Conservation (phyloP, 2,797 vertebrate genomes). For the Lithobates sylvaticus region DNA sequence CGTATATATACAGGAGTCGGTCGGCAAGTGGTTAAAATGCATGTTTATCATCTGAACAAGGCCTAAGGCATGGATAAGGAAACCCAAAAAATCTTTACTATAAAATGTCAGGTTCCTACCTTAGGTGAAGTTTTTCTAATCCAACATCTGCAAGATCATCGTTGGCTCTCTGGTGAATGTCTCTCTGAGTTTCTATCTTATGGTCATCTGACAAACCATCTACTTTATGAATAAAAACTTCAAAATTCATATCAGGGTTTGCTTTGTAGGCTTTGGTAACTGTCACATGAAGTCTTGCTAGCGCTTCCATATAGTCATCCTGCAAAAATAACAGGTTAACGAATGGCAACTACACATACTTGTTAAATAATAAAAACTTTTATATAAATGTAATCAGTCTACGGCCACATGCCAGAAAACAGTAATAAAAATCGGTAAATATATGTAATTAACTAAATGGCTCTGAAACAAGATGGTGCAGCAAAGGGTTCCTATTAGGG, state of each 20-base stretch:
- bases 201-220: slow-evolving; percentile 98
- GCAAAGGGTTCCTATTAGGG: too few relatives aligned
- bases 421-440: too few relatives aligned
- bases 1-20: too few relatives aligned
- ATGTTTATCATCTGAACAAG: too few relatives aligned
- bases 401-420: too few relatives aligned
- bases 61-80: too few relatives aligned
- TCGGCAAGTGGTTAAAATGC: too few relatives aligned
- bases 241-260: slow-evolving; percentile 99
- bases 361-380: too few relatives aligned
- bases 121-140: slow-evolving; percentile 97
- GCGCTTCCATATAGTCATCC: slow-evolving; percentile 99
- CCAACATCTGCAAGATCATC: slow-evolving; percentile 97
- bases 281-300: slow-evolving; percentile 95
- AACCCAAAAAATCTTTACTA: not conserved
- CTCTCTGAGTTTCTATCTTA: slow-evolving; percentile 99
- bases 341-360: not conserved
- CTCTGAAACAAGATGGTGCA: too few relatives aligned
- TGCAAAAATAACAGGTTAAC: slow-evolving; percentile 68
- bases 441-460: too few relatives aligned
- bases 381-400: too few relatives aligned
- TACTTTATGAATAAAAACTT: slow-evolving; percentile 99
- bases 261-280: slow-evolving; percentile 97
- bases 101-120: slow-evolving; percentile 73
- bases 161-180: slow-evolving; percentile 98